These are phyloP conservation scores for Lithophane leautieri DNA, from an alignment of 2,888 invertebrate species.

Conservation along the genomic window DNA sequence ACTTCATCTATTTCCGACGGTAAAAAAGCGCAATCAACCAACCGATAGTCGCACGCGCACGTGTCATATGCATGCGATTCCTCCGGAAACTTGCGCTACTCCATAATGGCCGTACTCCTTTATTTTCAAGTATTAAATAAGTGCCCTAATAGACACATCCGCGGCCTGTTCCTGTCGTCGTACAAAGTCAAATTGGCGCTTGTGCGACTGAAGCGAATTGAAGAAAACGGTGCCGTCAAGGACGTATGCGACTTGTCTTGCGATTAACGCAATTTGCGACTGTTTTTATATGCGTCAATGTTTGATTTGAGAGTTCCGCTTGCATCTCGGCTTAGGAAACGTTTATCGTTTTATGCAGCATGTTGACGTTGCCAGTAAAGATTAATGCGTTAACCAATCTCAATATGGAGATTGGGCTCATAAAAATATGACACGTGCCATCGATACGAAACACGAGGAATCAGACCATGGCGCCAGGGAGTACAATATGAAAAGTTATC, in stretches of 20 bases:
- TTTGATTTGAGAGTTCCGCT: constrained; percentile 60
- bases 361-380: background rate
- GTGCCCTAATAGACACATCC: constrained; percentile 81
- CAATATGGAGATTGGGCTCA: background rate
- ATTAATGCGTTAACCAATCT: background rate
- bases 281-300: constrained; percentile 60
- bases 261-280: constrained; percentile 56
- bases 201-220: constrained; percentile 65
- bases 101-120: constrained; percentile 76
- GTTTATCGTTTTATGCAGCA: constrained; percentile 32
- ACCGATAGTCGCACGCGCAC: constrained; percentile 55
- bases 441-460: background rate
- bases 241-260: constrained; percentile 47
- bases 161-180: constrained; percentile 80
- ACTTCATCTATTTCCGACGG: constrained; percentile 4
- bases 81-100: constrained; percentile 72
- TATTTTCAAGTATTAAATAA: constrained; percentile 84
- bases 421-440: background rate
- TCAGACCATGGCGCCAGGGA: background rate
- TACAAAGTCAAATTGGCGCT: constrained; percentile 65
- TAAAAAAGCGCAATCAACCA: constrained; percentile 19
- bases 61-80: constrained; percentile 64
- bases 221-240: constrained; percentile 67
- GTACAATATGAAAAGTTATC: background rate
- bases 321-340: constrained; percentile 44